Percentiles rank a stretch among this genome's conserved stretches.
These are phyloP conservation scores for Lottia gigantea DNA, from an alignment of 2,888 invertebrate genomes.

Conservation along the genomic window DNA sequence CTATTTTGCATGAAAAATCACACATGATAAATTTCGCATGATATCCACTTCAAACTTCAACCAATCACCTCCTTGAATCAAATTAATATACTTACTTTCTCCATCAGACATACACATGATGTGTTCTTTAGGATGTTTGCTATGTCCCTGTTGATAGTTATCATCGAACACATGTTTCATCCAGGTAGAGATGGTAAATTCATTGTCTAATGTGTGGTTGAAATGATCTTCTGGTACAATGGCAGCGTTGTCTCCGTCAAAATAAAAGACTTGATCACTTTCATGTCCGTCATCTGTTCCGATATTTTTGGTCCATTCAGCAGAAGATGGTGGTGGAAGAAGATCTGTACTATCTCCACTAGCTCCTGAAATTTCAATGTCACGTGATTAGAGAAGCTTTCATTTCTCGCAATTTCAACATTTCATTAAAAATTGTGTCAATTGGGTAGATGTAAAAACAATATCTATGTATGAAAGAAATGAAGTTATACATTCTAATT, in stretches of 20 bases:
- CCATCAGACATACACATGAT: slow-evolving; percentile 97
- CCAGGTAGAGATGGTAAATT: slow-evolving; percentile 94
- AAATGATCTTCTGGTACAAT: slow-evolving; percentile 70
- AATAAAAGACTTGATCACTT: slow-evolving; percentile 92
- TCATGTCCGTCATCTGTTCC: slow-evolving; percentile 86
- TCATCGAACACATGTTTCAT: slow-evolving; percentile 81
- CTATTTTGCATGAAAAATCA: no score
- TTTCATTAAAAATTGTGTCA: no score
- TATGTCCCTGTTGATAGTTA: slow-evolving; percentile 55
- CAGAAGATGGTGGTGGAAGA: slow-evolving; percentile 83
- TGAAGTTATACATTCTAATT: no score
- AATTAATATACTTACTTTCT: slow-evolving; percentile 79
- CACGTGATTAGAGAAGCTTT: no score
- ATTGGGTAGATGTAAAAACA: no score
- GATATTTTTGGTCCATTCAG: slow-evolving; percentile 81
- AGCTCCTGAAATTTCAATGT: slow-evolving; percentile 72
- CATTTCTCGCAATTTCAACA: no score
- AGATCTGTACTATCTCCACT: slow-evolving; percentile 86
- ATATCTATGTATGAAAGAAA: no score
- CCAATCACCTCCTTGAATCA: no score
- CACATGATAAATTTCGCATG: neutral
- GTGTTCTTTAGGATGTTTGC: slow-evolving; percentile 84
- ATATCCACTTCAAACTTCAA: neutral
- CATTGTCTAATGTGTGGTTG: slow-evolving; percentile 81
- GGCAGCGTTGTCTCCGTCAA: slow-evolving; percentile 91